Base-by-base conservation (phyloP, 2,113 vertebrate genomes). In the Marmota flaviventris region DNA sequence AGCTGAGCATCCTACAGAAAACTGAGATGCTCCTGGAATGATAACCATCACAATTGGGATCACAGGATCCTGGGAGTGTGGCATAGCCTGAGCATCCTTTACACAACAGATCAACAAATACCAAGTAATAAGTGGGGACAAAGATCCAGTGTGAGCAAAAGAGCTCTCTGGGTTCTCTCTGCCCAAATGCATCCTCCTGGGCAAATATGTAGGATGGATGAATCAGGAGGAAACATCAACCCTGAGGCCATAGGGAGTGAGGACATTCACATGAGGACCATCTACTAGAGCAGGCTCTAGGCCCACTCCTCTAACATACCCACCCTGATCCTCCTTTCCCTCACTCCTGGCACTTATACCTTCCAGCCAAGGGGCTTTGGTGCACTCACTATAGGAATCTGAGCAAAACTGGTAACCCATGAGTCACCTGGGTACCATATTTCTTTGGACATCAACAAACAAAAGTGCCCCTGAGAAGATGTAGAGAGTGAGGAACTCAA, bases 291-390 rank as follows among this genome's bases (percentile, higher is more conserved):
- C 37, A 4, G 53, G 79, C 24, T 85, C n/a, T 39, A 82, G 39
- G 29, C 5, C 1, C 22, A 45, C 22, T 39, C 45, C 48, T 72
- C 20, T 1, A 53, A 4, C 25, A 45, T 14, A 29, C 20, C 11
- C 5, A 29, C 1, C 1, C 2, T 1, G 0, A 5, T 4, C 1
- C 0, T 6, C 42, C 20, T 16, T 3, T 10, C 14, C 65, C 51
- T 63, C 29, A 51, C 17, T 37, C 17, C 37, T 63, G 37, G 13
- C 63, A 5, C 20, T 81, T 86, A 85, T 53, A 16, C 14, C 22
- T 61, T 73, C 32, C 53, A 56, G 70, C 25, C 84, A 53, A 67
- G 58, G 37, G 45, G 39, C 39, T 39, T 89, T 75, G 8, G 42
- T 45, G 32, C 18, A 81, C 0, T 16, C 29, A 39, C 51, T 56